Evolutionary conservation across 2,797 vertebrate species (phyloP).

Genomic region (Buceros bicornis): DNA sequence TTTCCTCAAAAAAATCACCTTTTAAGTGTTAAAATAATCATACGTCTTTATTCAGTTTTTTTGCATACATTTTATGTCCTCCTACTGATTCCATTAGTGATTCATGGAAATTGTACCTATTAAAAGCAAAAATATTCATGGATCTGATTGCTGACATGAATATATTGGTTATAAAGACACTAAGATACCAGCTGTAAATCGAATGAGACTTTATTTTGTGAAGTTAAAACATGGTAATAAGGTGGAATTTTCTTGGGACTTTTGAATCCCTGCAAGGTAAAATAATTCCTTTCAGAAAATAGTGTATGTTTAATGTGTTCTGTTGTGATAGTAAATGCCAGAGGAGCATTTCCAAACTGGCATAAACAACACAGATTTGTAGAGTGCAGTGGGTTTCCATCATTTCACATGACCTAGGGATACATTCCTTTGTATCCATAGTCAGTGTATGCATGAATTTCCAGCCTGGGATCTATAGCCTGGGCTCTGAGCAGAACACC

Average conservation of each 20-base stretch:
- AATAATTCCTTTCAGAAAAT: neutral
- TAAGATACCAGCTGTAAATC: slow-evolving; percentile 1
- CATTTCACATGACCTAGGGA: neutral
- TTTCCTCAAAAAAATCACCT: no score
- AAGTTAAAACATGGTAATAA: neutral
- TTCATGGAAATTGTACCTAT: slow-evolving; percentile 51
- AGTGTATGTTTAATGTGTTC: neutral
- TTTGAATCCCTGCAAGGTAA: neutral
- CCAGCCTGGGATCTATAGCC: neutral
- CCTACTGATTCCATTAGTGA: slow-evolving; percentile 49
- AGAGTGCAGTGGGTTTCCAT: neutral
- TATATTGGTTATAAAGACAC: slow-evolving; percentile 34
- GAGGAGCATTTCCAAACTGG: neutral
- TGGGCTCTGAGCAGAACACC: neutral
- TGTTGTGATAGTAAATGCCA: neutral
- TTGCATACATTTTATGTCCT: slow-evolving; percentile 9
- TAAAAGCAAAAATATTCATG: slow-evolving; percentile 50
- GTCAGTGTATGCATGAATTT: neutral
- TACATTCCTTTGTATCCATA: neutral
- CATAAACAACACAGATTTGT: neutral
- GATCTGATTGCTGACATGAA: slow-evolving; percentile 51
- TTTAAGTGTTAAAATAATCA: no score
- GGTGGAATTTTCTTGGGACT: slow-evolving; percentile 10
- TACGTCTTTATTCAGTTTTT: no score
- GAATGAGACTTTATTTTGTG: neutral